A percentile compares a stretch with the other conserved stretches of the same genome.
Evolutionary conservation across 1,140 invertebrate genomes (phyloP).

Genomic region (Zaprionus capensis): DNA sequence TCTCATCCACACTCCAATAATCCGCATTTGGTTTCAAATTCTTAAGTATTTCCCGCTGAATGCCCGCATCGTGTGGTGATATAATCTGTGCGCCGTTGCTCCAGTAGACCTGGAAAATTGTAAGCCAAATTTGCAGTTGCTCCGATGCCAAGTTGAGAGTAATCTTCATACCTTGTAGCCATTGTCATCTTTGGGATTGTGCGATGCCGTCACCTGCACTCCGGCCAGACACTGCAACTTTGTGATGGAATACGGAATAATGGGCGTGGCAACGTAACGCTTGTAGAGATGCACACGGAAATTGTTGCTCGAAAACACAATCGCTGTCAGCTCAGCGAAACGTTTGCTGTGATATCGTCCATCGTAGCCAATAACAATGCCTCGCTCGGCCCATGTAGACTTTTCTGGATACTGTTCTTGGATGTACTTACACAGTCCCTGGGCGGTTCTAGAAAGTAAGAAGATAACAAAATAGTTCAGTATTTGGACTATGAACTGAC

Average conservation of each 20-base stretch:
- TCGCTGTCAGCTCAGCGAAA: conserved; percentile 96
- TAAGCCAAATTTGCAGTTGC: background rate
- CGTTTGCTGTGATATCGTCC: conserved; percentile 96
- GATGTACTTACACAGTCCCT: conserved; percentile 95
- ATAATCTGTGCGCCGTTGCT: conserved; percentile 98
- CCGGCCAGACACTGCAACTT: conserved; percentile 91
- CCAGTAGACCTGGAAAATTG: conserved; percentile 90
- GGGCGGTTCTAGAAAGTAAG: conserved; percentile 87
- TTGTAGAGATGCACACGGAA: conserved; percentile 94
- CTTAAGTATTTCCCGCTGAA: conserved; percentile 91
- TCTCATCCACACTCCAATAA: conserved; percentile 47
- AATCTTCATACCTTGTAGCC: conserved; percentile 93
- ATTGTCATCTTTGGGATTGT: conserved; percentile 99
- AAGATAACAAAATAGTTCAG: background rate
- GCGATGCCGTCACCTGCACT: conserved; percentile 98
- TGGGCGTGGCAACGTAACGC: conserved; percentile 94
- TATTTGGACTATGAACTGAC: background rate
- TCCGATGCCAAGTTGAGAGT: background rate
- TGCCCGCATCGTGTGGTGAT: conserved; percentile 94
- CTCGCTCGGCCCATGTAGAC: conserved; percentile 86
- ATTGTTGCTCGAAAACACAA: conserved; percentile 91
- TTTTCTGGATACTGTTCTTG: conserved; percentile 84
- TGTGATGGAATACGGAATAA: conserved; percentile 93
- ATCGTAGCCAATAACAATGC: conserved; percentile 97
- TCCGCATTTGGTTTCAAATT: conserved; percentile 87